A percentile compares a stretch with the other conserved stretches of the same genome.
phyloP scores from a whole-genome alignment of 92 coral and sea anemone genomes.

The Chrysogorgia sp. region DNA sequence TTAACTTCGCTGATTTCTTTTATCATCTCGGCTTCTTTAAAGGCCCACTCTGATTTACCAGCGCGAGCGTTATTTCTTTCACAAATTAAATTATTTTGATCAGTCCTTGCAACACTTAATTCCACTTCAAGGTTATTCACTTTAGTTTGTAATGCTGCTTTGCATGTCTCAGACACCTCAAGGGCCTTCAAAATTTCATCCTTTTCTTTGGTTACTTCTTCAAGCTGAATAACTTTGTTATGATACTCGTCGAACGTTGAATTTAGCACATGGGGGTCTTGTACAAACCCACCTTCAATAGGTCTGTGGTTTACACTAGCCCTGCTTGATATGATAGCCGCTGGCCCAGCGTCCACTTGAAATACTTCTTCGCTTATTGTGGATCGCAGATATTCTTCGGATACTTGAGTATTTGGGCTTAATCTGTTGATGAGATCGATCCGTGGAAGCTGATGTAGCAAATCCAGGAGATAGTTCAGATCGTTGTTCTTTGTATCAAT shows the following conservation, averaged over 20 bases:
- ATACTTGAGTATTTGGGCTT: background rate
- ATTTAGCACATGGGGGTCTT: conserved; percentile 12
- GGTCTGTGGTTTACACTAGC: background rate
- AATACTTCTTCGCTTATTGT: too few relatives aligned
- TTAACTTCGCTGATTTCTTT: conserved; percentile 28
- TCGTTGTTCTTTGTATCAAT: conserved; percentile 22
- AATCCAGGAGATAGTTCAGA: conserved; percentile 13
- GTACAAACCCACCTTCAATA: conserved; percentile 14
- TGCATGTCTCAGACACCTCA: background rate
- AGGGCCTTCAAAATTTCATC: background rate
- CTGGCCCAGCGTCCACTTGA: too few relatives aligned
- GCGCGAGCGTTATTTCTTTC: conserved; percentile 31
- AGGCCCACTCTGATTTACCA: conserved; percentile 25
- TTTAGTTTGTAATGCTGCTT: background rate
- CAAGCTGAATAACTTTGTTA: background rate
- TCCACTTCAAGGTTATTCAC: conserved; percentile 3
- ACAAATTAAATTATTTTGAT: conserved; percentile 29
- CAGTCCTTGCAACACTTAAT: conserved; percentile 2
- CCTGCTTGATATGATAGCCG: too few relatives aligned
- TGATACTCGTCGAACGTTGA: conserved; percentile 6
- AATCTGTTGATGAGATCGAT: conserved; percentile 9
- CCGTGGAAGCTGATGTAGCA: conserved; percentile 6
- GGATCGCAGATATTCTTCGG: background rate
- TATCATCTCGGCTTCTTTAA: conserved; percentile 6
- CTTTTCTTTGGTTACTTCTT: background rate